Percentiles rank a stretch among this genome's conserved stretches.
Evolutionary conservation across 2,797 vertebrate species (phyloP).

Genomic region (Euthynnus affinis): DNA sequence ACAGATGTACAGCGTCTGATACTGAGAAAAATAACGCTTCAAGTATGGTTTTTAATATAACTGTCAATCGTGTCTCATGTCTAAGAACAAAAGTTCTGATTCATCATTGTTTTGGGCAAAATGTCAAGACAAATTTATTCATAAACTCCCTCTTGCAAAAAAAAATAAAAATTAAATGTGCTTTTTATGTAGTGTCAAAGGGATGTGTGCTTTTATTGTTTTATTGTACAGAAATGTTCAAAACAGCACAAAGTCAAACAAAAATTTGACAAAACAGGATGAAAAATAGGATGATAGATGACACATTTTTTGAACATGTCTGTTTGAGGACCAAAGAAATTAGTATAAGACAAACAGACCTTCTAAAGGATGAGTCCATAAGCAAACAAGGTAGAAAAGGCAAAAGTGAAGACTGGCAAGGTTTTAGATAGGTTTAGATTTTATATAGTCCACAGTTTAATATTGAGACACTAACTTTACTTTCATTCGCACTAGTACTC

Average conservation of each 20-base stretch:
- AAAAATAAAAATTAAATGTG: not conserved
- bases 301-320: not conserved
- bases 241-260: conserved; percentile 2
- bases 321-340: not conserved
- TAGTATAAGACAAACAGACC: not conserved
- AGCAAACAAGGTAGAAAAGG: not conserved
- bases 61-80: conserved; percentile 30
- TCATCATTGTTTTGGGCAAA: conserved; percentile 51
- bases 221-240: conserved; percentile 2
- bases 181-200: conserved; percentile 30
- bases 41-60: conserved; percentile 25
- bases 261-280: not conserved
- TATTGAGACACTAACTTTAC: not conserved
- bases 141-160: not conserved
- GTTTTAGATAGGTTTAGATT: not conserved
- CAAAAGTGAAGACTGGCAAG: too few relatives aligned
- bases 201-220: not conserved
- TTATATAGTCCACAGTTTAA: not conserved
- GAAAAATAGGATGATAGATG: not conserved
- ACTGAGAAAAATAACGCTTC: conserved; percentile 45
- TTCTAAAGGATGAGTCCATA: not conserved
- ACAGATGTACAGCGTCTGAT: conserved; percentile 62
- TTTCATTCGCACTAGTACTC: not conserved
- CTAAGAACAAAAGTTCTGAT: conserved; percentile 47
- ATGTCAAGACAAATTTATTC: conserved; percentile 42